These are phyloP conservation scores for Ctenopoma multispine DNA, from an alignment of 2,797 vertebrate species.

Conservation along the genomic window DNA sequence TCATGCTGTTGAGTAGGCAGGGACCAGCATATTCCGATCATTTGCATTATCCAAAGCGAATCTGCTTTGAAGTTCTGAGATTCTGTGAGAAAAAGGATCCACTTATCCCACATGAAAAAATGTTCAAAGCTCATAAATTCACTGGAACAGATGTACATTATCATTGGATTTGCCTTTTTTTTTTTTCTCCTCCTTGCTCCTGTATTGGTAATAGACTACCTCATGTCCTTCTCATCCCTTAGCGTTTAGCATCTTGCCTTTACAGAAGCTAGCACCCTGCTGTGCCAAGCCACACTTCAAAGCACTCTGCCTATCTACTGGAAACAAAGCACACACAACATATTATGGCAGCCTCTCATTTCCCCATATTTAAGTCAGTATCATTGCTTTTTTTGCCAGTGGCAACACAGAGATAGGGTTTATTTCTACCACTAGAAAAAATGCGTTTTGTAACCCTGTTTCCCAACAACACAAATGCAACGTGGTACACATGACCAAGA, in stretches of 20 bases:
- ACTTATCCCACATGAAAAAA: conserved; percentile 97
- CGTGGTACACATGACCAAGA: conserved; percentile 31
- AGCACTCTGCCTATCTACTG: conserved; percentile 93
- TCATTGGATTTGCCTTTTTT: conserved; percentile 95
- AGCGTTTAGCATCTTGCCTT: conserved; percentile 92
- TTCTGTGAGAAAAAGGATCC: conserved; percentile 96
- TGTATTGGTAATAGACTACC: conserved; percentile 94
- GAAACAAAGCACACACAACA: conserved; percentile 94
- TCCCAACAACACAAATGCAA: conserved; percentile 52
- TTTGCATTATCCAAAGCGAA: conserved; percentile 98
- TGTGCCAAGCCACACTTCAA: conserved; percentile 97
- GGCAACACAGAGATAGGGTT: conserved; percentile 83
- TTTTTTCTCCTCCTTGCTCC: conserved; percentile 86
- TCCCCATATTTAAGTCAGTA: conserved; percentile 92
- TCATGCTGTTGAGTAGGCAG: conserved; percentile 89
- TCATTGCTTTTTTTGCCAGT: conserved; percentile 85
- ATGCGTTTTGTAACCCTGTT: conserved; percentile 32
- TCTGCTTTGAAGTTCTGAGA: conserved; percentile 99
- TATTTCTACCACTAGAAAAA: conserved; percentile 73
- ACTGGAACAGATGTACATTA: conserved; percentile 99
- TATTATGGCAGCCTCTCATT: conserved; percentile 91
- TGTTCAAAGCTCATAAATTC: conserved; percentile 99
- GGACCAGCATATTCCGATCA: conserved; percentile 88
- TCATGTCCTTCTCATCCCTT: conserved; percentile 89
- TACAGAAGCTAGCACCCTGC: conserved; percentile 92